Evolutionary conservation across 2,113 vertebrate species (phyloP), one percentile per base, ranked within the genome.

Genomic region (Lophura nycthemera): DNA sequence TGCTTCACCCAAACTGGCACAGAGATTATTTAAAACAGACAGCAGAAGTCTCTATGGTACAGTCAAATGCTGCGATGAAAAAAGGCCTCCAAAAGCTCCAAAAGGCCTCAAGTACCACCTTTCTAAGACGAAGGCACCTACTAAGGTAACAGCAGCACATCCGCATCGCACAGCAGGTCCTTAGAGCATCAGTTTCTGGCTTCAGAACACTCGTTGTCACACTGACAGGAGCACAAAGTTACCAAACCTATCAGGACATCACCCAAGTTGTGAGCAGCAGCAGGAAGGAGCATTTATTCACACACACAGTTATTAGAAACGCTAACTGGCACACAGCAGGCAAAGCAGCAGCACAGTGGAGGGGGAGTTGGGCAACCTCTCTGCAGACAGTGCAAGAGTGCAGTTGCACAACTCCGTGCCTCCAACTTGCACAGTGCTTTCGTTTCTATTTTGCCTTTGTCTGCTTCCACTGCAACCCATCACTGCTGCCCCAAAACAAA

Each of bases 211-310:
- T 4, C 40, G 61, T 4, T 34, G 32, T n/a, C 70, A 72, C 48
- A 20, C 25, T 27, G 72, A 19, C 0, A 1, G 0, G n/a, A 70
- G 50, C 42, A 17, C 3, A 7, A 60, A 6, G 36, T 18, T 27
- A 54, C 18, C 52, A 54, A 86, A 29, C 61, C 57, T 43, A 13
- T 21, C 71, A 42, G 67, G 43, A 47, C 70, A 72, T 12, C 59
- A 16, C 8, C 38, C 67, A n/a, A 3, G n/a, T 61, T n/a, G 10
- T 1, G 17, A 69, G 43, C 70, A 79, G 84, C 70, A 82, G 32
- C 71, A 81, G 69, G 29, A 80, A 32, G 1, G 20, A 10, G 3
- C 1, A 63, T 59, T 86, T 32, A 48, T 29, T 21, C 54, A 38
- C 30, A 19, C 69, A 34, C 69, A 34, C 29, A 8, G n/a, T 43